Evolutionary conservation across 2,797 vertebrate genomes (phyloP).

Genomic region (Etheostoma nigrum): DNA sequence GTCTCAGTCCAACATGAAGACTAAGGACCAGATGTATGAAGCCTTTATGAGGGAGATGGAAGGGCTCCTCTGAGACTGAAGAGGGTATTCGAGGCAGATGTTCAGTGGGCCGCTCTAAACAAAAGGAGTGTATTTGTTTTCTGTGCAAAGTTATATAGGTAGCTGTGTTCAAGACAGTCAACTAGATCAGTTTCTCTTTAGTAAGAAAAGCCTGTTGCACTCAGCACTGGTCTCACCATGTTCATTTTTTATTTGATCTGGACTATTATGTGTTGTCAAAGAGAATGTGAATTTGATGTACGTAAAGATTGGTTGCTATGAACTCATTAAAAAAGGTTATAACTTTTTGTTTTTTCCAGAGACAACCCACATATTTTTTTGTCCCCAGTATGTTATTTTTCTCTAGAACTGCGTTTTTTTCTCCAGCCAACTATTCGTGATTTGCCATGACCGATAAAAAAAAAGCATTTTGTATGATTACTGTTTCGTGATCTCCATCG

Average conservation of each 20-base stretch:
- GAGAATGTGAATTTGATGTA: conserved; percentile 30
- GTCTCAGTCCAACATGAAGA: conserved; percentile 91
- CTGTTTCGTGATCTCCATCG: conserved; percentile 50
- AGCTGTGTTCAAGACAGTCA: conserved; percentile 26
- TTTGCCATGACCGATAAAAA: conserved; percentile 27
- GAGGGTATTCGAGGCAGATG: background rate
- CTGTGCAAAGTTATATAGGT: conserved; percentile 43
- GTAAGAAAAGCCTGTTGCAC: background rate
- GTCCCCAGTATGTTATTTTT: conserved; percentile 18
- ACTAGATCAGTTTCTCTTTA: conserved; percentile 30
- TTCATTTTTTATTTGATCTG: conserved; percentile 24
- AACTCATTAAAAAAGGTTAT: conserved; percentile 5
- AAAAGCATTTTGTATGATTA: conserved; percentile 60
- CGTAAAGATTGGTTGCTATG: background rate
- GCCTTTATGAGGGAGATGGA: conserved; percentile 99
- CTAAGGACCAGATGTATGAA: conserved; percentile 98
- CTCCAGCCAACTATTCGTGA: conserved; percentile 32
- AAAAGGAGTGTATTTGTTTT: conserved; percentile 28
- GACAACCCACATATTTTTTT: conserved; percentile 1
- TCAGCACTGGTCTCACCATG: conserved; percentile 20
- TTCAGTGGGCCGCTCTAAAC: conserved; percentile 18
- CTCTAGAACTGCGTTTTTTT: background rate
- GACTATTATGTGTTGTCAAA: conserved; percentile 23
- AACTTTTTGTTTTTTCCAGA: background rate
- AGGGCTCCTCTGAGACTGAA: conserved; percentile 88